These are phyloP conservation scores for Epizoanthus illoricatus DNA, from an alignment of 92 coral and sea anemone genomes.

Conservation along the genomic window DNA sequence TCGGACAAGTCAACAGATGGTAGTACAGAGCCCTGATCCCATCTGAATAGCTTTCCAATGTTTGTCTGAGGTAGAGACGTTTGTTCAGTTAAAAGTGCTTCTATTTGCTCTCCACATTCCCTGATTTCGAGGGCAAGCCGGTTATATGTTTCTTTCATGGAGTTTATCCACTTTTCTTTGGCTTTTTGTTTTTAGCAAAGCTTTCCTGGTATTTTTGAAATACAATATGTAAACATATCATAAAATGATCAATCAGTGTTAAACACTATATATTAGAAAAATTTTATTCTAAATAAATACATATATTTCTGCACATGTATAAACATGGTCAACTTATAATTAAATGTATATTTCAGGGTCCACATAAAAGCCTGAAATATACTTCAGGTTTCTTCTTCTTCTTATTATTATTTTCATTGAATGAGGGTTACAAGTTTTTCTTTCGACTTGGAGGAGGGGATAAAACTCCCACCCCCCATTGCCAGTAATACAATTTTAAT, in stretches of 20 bases:
- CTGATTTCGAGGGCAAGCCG: too few species aligned
- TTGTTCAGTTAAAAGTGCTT: too few species aligned
- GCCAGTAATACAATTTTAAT: too few species aligned
- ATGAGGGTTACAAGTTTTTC: conserved; percentile 10
- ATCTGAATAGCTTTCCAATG: too few species aligned
- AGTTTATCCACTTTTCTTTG: too few species aligned
- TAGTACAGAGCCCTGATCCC: too few species aligned
- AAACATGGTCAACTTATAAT: not conserved
- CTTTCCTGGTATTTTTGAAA: not conserved
- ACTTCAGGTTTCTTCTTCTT: conserved; percentile 13
- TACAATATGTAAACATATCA: not conserved
- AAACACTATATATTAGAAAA: conserved; percentile 17
- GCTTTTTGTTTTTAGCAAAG: too few species aligned
- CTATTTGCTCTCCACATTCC: too few species aligned
- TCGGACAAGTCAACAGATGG: too few species aligned
- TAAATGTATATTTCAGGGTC: not conserved
- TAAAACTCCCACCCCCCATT: too few species aligned
- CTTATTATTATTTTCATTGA: not conserved
- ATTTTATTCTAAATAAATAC: conserved; percentile 3
- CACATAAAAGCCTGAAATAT: conserved; percentile 5
- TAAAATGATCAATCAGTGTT: conserved; percentile 18
- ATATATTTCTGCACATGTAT: not conserved
- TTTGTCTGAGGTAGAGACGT: too few species aligned
- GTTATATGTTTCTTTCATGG: too few species aligned
- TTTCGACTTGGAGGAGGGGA: not conserved